Evolutionary conservation across 2,888 invertebrate genomes (phyloP).

Genomic region (Corbicula japonica): DNA sequence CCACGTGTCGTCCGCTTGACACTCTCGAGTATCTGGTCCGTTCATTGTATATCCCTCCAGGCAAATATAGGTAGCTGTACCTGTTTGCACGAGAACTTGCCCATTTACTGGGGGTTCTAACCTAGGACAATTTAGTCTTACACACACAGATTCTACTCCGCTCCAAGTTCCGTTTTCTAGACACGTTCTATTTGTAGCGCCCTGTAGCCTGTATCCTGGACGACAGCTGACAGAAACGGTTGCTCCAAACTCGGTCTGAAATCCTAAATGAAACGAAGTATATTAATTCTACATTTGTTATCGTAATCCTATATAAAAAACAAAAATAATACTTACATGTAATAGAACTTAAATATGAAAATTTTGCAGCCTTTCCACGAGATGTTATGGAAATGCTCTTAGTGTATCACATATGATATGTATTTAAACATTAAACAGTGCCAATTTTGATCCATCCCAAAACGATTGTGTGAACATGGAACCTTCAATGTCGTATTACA

Average conservation of each 20-base stretch:
- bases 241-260: slow-evolving; percentile 70
- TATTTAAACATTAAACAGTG: too few relatives aligned
- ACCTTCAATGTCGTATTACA: too few relatives aligned
- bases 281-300: too few relatives aligned
- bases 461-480: too few relatives aligned
- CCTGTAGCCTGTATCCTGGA: slow-evolving; percentile 95
- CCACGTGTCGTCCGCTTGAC: slow-evolving; percentile 84
- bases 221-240: slow-evolving; percentile 92
- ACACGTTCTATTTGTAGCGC: slow-evolving; percentile 92
- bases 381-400: too few relatives aligned
- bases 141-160: slow-evolving; percentile 76
- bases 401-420: too few relatives aligned
- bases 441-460: too few relatives aligned
- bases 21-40: slow-evolving; percentile 93
- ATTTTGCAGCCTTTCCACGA: too few relatives aligned
- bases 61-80: slow-evolving; percentile 90
- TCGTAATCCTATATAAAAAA: too few relatives aligned
- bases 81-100: slow-evolving; percentile 46
- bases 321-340: too few relatives aligned
- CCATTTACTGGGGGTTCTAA: slow-evolving; percentile 63
- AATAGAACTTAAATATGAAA: too few relatives aligned
- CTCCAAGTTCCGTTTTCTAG: slow-evolving; percentile 83
- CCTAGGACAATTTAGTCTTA: slow-evolving; percentile 71
- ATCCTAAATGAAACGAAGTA: slow-evolving; percentile 61
- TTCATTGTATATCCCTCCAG: slow-evolving; percentile 95